Conservation (phyloP, 2,888 invertebrate genomes). For the Caenorhabditis sp. region DNA sequence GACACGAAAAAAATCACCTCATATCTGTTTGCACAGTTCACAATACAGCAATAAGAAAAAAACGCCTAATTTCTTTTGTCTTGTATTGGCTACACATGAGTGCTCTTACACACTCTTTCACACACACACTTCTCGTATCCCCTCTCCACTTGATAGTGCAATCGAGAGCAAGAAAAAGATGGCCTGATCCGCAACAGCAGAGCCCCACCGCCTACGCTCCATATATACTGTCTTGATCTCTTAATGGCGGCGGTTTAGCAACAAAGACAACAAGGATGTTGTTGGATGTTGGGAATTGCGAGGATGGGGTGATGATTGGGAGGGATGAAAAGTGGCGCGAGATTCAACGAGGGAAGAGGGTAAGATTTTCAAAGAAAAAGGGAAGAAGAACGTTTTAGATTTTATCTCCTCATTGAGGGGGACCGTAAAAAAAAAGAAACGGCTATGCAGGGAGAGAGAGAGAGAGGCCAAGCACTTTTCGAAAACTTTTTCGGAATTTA, state of each 20-base stretch:
- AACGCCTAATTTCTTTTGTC: slow-evolving; percentile 23
- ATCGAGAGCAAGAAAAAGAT: slow-evolving; percentile 38
- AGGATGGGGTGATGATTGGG: slow-evolving; percentile 26
- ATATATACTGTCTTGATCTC: not conserved
- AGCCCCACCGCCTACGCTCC: slow-evolving; percentile 8
- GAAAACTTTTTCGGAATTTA: not conserved
- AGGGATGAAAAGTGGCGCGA: slow-evolving; percentile 23
- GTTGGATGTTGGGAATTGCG: not conserved
- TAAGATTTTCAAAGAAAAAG: not conserved
- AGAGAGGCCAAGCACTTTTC: not conserved
- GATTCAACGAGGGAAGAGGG: not conserved
- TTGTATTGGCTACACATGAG: slow-evolving; percentile 33
- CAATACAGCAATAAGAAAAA: slow-evolving; percentile 19
- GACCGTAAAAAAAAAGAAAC: slow-evolving; percentile 26
- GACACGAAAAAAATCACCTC: slow-evolving; percentile 24
- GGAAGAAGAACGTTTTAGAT: slow-evolving; percentile 22
- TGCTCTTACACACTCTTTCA: slow-evolving; percentile 14
- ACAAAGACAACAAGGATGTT: not conserved
- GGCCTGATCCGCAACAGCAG: slow-evolving; percentile 28
- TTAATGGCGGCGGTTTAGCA: slow-evolving; percentile 1
- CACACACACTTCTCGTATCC: not conserved
- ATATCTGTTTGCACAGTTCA: slow-evolving; percentile 27
- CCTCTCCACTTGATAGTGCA: slow-evolving; percentile 33
- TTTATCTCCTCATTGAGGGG: slow-evolving; percentile 4
- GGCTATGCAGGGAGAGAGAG: not conserved